Base-by-base conservation (phyloP, 1,140 invertebrate genomes). In the Drosophila bocqueti region DNA sequence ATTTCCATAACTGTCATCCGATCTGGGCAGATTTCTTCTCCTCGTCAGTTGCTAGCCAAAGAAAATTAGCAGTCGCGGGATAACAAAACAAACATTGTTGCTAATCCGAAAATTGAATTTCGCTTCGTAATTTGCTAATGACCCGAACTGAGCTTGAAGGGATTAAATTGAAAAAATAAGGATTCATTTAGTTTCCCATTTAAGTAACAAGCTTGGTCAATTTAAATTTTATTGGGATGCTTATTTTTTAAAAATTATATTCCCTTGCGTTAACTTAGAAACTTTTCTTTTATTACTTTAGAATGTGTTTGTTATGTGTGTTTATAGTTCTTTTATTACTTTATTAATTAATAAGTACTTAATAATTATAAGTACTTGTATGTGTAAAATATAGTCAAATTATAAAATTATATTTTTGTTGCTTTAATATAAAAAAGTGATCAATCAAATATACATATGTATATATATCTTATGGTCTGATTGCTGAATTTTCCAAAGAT, bases 1-100 rank as follows among this genome's bases (percentile, higher is more conserved):
- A 90, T 90, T 82, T 90, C 85, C 86, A 90, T 91, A 90, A 90
- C 71, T 90, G 85, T 90, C 85, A 90, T 75, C 67, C 66, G 71
- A 76, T 79, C 67, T 76, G 66, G 50, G 57, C 38, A 50, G 63
- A 61, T 71, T 63, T 76, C 49, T 61, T 64, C 40, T 58, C 45
- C 29, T 64, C 49, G 38, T 40, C 54, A 57, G 61, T 50, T 49
- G 18, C 52, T 40, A n/a, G 13, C 31, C 38, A 38, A 75, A 47
- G 42, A 52, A 81, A 73, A 82, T 82, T 81, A 72, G 63, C 16
- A 38, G 29, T 60, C 74, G 59, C 34, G 8, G 73, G 62, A 66
- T 76, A 66, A 66, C 49, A 40, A 66, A 65, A 59, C 42, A 40
- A 66, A 71, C 50, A 42, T 66, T 77, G 65, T 81, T 66, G 73